Base-by-base conservation (phyloP, 2,113 vertebrate genomes). In the Fulmarus glacialis region DNA sequence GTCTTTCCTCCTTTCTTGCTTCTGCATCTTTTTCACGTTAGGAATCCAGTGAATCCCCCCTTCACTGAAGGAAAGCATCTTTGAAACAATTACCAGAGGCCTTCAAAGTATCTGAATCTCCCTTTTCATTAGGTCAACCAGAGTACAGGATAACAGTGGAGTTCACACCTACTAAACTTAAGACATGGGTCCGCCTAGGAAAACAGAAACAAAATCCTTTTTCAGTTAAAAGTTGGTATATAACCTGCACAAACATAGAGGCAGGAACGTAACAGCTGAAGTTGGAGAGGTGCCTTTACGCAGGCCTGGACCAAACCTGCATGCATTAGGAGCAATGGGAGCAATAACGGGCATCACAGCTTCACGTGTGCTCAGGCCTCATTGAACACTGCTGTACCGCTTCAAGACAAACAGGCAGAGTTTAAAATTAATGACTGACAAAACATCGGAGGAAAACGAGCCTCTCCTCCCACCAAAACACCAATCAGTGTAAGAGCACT, bases 351-450 rank as follows among this genome's bases (percentile, higher is more conserved):
- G 22, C 7, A 70, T 24, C 43, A 27, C 36, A 78, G n/a, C 38
- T 63, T 36, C 74, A 17, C 3, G 8, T 3, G 4, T n/a, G 66
- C 40, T 73, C 26, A 73, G 43, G 36, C 40, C 27, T 64, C 78
- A 40, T 5, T 80, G 34, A 90, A 58, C 40, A 15, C 8, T 6
- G 38, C 30, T 68, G 34, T 36, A 89, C 36, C 48, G 56, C 47
- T 85, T 91, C 48, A 50, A 70, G 62, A 71, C 48, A 72, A 73
- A 79, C 55, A 82, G 67, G 36, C 78, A 90, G 77, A 58, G 42
- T 34, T 95, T 82, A 58, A 82, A 93, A 95, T 77, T 87, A 80
- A 90, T 79, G 66, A 82, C 52, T 75, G 81, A 87, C 71, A 91
- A 87, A 91, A 82, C 24, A 85, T 24, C 34, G 8, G 73, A 89